phyloP scores from a whole-genome alignment of 1,140 invertebrate genomes.

The Lordiphosa stackelbergi region DNA sequence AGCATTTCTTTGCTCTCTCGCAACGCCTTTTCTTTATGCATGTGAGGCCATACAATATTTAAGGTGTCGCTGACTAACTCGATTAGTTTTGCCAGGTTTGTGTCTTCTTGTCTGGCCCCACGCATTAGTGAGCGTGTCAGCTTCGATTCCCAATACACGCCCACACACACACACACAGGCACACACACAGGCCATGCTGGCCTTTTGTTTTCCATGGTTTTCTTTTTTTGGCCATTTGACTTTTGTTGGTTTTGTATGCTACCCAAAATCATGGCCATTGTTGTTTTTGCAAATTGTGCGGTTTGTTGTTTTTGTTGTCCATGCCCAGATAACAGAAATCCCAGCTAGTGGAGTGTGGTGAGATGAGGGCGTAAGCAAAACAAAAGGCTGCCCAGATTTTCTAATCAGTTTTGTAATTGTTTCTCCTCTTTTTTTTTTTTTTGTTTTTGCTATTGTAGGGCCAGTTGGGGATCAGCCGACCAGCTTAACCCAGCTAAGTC shows the following conservation, averaged over 20 bases:
- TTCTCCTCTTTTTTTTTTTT: slow-evolving; percentile 43
- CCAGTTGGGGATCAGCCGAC: too few species aligned
- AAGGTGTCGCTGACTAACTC: slow-evolving; percentile 69
- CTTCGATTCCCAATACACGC: slow-evolving; percentile 29
- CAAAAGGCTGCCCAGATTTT: slow-evolving; percentile 63
- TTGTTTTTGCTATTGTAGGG: slow-evolving; percentile 9
- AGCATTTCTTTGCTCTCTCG: too few species aligned
- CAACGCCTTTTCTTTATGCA: slow-evolving; percentile 24
- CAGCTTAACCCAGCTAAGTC: too few species aligned
- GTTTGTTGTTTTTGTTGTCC: slow-evolving; percentile 58
- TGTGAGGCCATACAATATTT: slow-evolving; percentile 39
- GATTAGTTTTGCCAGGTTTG: slow-evolving; percentile 42
- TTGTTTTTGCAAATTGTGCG: slow-evolving; percentile 73
- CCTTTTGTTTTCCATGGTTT: slow-evolving; percentile 16
- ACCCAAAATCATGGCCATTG: slow-evolving; percentile 55
- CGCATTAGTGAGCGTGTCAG: slow-evolving; percentile 50
- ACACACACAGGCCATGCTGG: slow-evolving; percentile 18
- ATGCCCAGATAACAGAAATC: slow-evolving; percentile 24
- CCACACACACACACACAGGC: neutral
- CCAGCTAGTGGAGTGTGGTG: slow-evolving; percentile 14
- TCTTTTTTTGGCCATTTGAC: slow-evolving; percentile 32
- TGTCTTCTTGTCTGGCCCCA: slow-evolving; percentile 36
- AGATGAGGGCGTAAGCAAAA: slow-evolving; percentile 61
- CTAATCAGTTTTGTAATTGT: slow-evolving; percentile 75
- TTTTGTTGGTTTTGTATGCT: slow-evolving; percentile 27